These are phyloP conservation scores for Dicentrarchus labrax DNA, from an alignment of 2,113 vertebrate genomes.

Conservation along the genomic window DNA sequence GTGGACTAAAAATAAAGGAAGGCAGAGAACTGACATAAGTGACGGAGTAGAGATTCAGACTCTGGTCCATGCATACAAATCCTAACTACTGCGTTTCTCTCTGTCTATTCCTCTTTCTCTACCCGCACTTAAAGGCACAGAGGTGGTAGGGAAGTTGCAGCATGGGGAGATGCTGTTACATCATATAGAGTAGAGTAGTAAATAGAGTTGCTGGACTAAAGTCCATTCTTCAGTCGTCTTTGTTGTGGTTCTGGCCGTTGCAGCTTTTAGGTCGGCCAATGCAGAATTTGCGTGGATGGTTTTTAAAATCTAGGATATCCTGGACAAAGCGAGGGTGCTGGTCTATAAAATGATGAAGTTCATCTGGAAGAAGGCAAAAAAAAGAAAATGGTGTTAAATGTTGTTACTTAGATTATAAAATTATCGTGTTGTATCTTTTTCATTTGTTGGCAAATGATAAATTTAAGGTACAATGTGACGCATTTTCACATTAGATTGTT, in stretches of 20 bases:
- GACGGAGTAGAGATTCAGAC: neutral
- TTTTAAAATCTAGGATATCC: conserved; percentile 83
- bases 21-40: neutral
- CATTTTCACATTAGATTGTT: conserved; percentile 1
- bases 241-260: conserved; percentile 77
- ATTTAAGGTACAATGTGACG: neutral
- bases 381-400: neutral
- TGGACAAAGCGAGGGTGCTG: conserved; percentile 87
- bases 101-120: neutral
- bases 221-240: conserved; percentile 54
- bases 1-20: neutral
- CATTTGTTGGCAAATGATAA: neutral
- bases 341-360: conserved; percentile 85
- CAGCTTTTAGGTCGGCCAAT: conserved; percentile 79
- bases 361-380: conserved; percentile 76
- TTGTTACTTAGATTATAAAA: neutral
- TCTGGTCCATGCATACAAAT: neutral
- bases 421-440: neutral
- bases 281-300: conserved; percentile 63
- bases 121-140: conserved; percentile 57
- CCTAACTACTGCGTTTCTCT: neutral
- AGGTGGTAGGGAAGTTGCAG: conserved; percentile 17
- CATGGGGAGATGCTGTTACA: neutral
- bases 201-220: fast-evolving
- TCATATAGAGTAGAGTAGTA: neutral